phyloP scores from a whole-genome alignment of 2,797 vertebrate species.

The Allobates femoralis region DNA sequence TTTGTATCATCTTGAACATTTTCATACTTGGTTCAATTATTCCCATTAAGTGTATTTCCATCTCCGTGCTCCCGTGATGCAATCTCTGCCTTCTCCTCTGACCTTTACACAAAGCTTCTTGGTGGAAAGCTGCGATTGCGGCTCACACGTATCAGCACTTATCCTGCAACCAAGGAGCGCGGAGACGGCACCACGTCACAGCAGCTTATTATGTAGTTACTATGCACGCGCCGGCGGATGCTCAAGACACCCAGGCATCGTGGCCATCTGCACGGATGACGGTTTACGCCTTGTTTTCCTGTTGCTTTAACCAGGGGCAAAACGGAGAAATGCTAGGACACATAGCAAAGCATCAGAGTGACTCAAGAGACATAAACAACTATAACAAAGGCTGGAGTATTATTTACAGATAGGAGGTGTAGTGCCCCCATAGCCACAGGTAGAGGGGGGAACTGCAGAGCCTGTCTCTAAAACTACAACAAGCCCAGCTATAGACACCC shows the following conservation, averaged over 20 bases:
- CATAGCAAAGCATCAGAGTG: neutral
- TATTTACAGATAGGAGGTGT: too few species aligned
- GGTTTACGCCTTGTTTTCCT: neutral
- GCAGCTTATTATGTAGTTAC: constrained; percentile 24
- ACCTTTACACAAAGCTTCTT: constrained; percentile 18
- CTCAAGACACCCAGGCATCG: neutral
- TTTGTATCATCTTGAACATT: neutral
- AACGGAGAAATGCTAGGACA: neutral
- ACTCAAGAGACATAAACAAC: neutral
- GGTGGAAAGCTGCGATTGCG: constrained; percentile 3
- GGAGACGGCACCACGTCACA: constrained; percentile 1
- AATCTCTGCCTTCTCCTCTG: neutral
- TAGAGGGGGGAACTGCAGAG: too few species aligned
- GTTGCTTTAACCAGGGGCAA: neutral
- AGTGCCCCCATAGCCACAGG: too few species aligned
- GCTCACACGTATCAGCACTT: neutral
- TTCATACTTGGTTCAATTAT: constrained; percentile 20
- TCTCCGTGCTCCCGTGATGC: neutral
- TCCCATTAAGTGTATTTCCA: constrained; percentile 20
- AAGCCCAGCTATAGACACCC: too few species aligned
- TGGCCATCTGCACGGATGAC: neutral
- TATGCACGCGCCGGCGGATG: neutral
- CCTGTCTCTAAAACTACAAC: too few species aligned
- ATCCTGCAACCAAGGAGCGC: neutral
- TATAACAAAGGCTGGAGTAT: neutral